Evolutionary conservation across 2,113 vertebrate genomes (phyloP).

Genomic region (Sisor rabdophorus): DNA sequence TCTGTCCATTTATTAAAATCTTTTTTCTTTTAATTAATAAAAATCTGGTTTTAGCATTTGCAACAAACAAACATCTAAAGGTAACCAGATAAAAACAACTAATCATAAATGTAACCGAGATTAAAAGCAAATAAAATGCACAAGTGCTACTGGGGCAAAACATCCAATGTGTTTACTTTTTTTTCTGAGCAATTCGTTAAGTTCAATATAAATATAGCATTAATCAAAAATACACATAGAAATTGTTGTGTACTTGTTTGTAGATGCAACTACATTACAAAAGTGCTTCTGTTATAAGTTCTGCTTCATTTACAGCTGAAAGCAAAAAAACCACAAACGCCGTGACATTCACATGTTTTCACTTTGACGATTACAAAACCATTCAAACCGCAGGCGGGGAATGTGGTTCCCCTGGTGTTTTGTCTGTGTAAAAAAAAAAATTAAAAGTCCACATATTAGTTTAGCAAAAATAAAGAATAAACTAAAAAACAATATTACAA

Average conservation of each 20-base stretch:
- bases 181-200: slow-evolving; percentile 10
- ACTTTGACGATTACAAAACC: not conserved
- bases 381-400: not conserved
- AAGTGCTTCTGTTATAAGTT: slow-evolving; percentile 44
- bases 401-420: not conserved
- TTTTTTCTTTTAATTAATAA: slow-evolving; percentile 1
- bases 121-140: slow-evolving; percentile 17
- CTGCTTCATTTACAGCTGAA: slow-evolving; percentile 49
- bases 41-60: not conserved
- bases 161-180: not conserved
- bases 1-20: too few species aligned
- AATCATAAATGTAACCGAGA: not conserved
- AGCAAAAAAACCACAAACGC: not conserved
- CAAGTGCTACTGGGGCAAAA: slow-evolving; percentile 36
- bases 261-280: slow-evolving; percentile 12
- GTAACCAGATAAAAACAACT: slow-evolving; percentile 8
- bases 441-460: not conserved
- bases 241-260: slow-evolving; percentile 13
- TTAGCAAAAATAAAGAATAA: not conserved
- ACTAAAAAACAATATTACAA: not conserved
- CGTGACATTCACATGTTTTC: not conserved
- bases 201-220: slow-evolving; percentile 21
- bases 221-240: slow-evolving; percentile 19
- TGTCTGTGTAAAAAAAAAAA: slow-evolving; percentile 1
- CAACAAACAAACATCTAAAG: not conserved